Evolutionary conservation across 2,797 vertebrate genomes (phyloP).

Genomic region (Decapterus maruadsi): DNA sequence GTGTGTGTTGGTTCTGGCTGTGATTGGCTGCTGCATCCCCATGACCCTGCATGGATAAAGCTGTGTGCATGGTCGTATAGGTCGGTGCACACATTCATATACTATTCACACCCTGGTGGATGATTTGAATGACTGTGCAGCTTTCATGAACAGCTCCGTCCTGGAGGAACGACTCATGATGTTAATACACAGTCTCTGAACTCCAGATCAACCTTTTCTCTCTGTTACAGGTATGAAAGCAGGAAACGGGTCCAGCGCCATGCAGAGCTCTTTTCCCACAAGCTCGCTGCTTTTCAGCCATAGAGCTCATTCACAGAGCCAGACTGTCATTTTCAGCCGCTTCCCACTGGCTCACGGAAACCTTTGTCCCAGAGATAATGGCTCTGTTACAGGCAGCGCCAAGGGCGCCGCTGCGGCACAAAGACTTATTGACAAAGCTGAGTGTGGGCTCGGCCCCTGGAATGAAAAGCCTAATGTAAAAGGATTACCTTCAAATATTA

Average conservation of each 20-base stretch:
- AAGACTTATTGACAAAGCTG: constrained; percentile 55
- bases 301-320: constrained; percentile 20
- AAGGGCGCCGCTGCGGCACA: constrained; percentile 51
- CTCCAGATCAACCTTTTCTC: background rate
- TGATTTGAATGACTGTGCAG: too few relatives aligned
- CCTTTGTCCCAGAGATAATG: constrained; percentile 62
- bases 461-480: constrained; percentile 53
- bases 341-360: constrained; percentile 33
- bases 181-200: background rate
- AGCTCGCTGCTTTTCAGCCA: constrained; percentile 15
- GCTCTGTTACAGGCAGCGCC: constrained; percentile 42
- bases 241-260: background rate
- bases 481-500: constrained; percentile 49
- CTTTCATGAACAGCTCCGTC: too few relatives aligned
- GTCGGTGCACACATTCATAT: too few relatives aligned
- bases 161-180: background rate
- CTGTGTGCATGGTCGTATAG: too few relatives aligned
- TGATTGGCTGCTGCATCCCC: too few relatives aligned
- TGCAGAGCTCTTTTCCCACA: constrained; percentile 1
- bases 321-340: constrained; percentile 33
- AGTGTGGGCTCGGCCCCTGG: constrained; percentile 36
- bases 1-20: too few relatives aligned
- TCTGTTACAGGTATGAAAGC: background rate
- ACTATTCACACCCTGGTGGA: too few relatives aligned
- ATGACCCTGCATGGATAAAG: too few relatives aligned